Conservation (phyloP, 2,888 invertebrate genomes). For the Lasioglossum villosulum region DNA sequence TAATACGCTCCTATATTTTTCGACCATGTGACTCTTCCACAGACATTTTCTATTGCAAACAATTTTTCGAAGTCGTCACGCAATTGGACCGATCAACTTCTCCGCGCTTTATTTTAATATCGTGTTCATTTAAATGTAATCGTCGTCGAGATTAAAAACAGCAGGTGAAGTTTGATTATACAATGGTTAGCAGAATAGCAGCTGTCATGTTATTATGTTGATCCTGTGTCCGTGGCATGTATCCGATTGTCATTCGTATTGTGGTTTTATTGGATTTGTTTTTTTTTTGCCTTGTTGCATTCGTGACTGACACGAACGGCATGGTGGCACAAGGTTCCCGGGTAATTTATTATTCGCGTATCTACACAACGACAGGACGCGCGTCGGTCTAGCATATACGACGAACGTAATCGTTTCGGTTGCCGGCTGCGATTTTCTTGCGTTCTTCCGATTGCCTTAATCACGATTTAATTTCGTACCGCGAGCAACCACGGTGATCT, state of each 20-base stretch:
- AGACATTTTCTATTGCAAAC: background rate
- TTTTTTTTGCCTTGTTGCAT: conserved; percentile 1
- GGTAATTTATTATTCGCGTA: conserved; percentile 28
- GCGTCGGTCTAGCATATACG: background rate
- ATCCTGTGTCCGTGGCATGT: background rate
- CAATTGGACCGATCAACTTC: background rate
- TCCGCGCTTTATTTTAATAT: background rate
- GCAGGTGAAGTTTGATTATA: background rate
- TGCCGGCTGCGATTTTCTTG: background rate
- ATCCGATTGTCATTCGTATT: background rate
- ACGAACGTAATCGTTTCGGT: conserved; percentile 15
- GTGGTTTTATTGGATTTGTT: background rate
- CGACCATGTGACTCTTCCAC: background rate
- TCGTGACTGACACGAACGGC: background rate
- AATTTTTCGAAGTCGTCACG: background rate
- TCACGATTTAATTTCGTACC: conserved; percentile 73
- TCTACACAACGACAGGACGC: conserved; percentile 7
- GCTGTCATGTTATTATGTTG: background rate
- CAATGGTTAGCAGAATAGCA: no score
- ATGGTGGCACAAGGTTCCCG: conserved; percentile 6
- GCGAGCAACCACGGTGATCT: conserved; percentile 51
- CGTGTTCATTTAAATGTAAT: background rate
- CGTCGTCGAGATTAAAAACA: background rate
- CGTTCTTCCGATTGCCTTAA: conserved; percentile 35
- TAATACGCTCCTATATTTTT: background rate